phyloP scores from a whole-genome alignment of 2,797 vertebrate genomes.

The Melanotaenia nigrans region DNA sequence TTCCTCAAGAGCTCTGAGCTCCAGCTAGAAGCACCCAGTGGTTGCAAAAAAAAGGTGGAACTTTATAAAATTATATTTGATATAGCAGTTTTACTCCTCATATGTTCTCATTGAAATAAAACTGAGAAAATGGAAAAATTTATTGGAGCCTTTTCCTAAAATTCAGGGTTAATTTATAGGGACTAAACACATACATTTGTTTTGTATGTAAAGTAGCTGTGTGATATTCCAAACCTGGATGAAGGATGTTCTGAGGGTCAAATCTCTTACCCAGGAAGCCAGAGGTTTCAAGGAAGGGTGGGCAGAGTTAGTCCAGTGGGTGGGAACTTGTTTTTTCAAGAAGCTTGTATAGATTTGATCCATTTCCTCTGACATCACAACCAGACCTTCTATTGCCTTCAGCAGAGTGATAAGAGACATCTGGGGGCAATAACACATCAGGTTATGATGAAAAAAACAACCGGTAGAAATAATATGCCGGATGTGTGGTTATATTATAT shows the following conservation, averaged over 20 bases:
- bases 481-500: background rate
- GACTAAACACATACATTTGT: background rate
- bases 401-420: slow-evolving; percentile 79
- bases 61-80: no score
- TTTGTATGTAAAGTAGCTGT: slow-evolving; percentile 4
- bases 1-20: no score
- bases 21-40: no score
- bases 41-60: no score
- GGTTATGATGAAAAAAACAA: background rate
- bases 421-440: slow-evolving; percentile 56
- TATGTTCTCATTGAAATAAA: background rate
- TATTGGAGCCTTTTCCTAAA: background rate
- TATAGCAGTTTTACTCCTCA: background rate
- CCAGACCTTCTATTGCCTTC: slow-evolving; percentile 84
- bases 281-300: slow-evolving; percentile 86
- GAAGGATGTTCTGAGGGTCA: slow-evolving; percentile 83
- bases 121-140: background rate
- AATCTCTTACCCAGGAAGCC: slow-evolving; percentile 84
- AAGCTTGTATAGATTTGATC: slow-evolving; percentile 86
- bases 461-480: background rate
- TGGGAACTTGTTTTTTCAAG: slow-evolving; percentile 85
- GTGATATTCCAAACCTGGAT: slow-evolving; percentile 77
- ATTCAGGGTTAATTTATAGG: background rate
- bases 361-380: slow-evolving; percentile 89
- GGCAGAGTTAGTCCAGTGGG: slow-evolving; percentile 76